Base-by-base conservation (phyloP, 1,140 invertebrate species). In the Lasaia peninsularis region DNA sequence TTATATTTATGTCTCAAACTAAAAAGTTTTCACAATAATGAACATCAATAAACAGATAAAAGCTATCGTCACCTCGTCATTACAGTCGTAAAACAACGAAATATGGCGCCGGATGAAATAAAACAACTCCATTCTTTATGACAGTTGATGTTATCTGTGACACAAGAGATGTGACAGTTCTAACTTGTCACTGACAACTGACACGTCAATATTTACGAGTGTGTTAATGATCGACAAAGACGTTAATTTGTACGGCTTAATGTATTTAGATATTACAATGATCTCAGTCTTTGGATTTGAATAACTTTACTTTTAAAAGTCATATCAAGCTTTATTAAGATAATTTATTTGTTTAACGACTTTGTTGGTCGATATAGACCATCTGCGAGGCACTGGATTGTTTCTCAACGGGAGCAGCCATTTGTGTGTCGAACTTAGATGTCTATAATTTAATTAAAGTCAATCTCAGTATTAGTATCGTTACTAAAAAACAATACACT, bases 181-280 rank as follows among this genome's bases (percentile, higher is more conserved):
- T 65, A 63, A 65, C 63, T 56, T 60, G 59, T 62, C 60, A 58
- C 50, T 63, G 61, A 69, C 65, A 67, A 64, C 60, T 67, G 58
- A 67, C 63, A 63, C 55, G 59, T 58, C 56, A 48, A 44, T 44
- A 20, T 57, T 57, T 57, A 57, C 56, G 32, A 57, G 31, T 32
- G 48, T 57, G 56, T 24, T 57, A 51, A 57, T 32, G 48, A 16
- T 20, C 14, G 24, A 18, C 60, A 63, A 63, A 58, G 55, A 53
- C 55, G 59, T 57, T 51, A 33, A 28, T 50, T 12, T 31, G 12
- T 34, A 52, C 2, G 9, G 1, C 16, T 9, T 16, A 16, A 5
- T 40, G 1, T 20, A 14, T 7, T 16, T 37, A 37, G 7, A 18
- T 20, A 44, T 16, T 37, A 18, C 9, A 20, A 20, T 10, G 4